Base-by-base conservation (phyloP, 2,797 vertebrate genomes). In the Rhinatrema bivittatum region DNA sequence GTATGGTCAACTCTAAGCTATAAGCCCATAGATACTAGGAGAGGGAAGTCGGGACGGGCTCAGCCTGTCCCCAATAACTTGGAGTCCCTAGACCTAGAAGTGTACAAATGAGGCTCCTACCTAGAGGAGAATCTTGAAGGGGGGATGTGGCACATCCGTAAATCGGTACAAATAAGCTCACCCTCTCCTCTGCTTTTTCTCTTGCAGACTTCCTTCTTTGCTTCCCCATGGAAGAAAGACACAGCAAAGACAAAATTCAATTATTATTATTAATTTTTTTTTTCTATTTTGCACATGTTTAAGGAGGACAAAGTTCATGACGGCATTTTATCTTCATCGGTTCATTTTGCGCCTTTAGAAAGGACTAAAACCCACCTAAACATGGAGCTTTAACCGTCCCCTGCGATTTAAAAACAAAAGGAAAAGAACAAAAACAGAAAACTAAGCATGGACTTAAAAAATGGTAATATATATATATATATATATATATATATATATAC, bases 231-330 rank as follows among this genome's bases (percentile, higher is more conserved):
- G 41, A 46, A 10, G 43, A 47, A 32, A 40, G 27, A 35, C 14
- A 6, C 29, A 29, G 29, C 5, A 13, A 16, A 29, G 29, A 29
- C 24, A 13, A 26, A 26, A 7, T 16, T 16, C 28, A 1, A 4
- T 1, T 13, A 31, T 26, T 56, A 53, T 45, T 62, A 66, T 67
- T n/a, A n/a, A n/a, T 41, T 59, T 48, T 47, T 63, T 62, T 66
- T 60, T 75, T 76, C 72, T 63, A 74, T 77, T 85, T 82, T 82
- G 82, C 79, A 80, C 79, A 82, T 50, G 30, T 45, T n/a, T 70
- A 63, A 53, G 75, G 79, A 77, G 76, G 75, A 73, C 53, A 54
- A 53, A 48, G 42, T 62, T 50, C 45, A 29, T 78, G 65, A 76
- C 66, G 48, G 34, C 45, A 48, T 36, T 39, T 40, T 48, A 39